These are phyloP conservation scores for Philonicus albiceps DNA, from an alignment of 2,888 invertebrate species.

Conservation along the genomic window DNA sequence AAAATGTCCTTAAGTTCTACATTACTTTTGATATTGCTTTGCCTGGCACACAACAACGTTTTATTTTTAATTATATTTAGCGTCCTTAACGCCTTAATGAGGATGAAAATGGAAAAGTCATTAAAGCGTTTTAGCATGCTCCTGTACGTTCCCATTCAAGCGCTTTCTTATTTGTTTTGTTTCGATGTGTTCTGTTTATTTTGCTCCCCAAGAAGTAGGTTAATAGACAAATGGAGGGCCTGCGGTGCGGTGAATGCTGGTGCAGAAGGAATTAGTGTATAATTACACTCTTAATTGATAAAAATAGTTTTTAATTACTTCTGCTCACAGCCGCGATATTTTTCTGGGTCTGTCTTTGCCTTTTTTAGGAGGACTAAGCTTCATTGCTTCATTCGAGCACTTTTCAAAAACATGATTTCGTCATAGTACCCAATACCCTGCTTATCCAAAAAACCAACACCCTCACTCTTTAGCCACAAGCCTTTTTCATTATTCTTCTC, in stretches of 20 bases:
- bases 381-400: not conserved
- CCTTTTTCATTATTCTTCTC: not conserved
- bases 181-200: slow-evolving; percentile 3
- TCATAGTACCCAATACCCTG: not conserved
- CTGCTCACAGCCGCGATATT: not conserved
- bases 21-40: slow-evolving; percentile 58
- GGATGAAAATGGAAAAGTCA: not conserved
- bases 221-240: slow-evolving; percentile 1
- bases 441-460: not conserved
- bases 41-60: slow-evolving; percentile 56
- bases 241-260: not conserved
- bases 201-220: slow-evolving; percentile 8
- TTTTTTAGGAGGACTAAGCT: not conserved
- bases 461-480: not conserved
- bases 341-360: not conserved
- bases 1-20: not conserved
- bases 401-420: not conserved
- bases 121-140: not conserved
- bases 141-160: not conserved
- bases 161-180: slow-evolving; percentile 13
- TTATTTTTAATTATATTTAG: slow-evolving; percentile 16
- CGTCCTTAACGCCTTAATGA: slow-evolving; percentile 14
- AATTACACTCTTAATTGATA: not conserved
- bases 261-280: not conserved
- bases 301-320: not conserved